Evolutionary conservation across 1,140 invertebrate species (phyloP).

Genomic region (Pissodes strobi): DNA sequence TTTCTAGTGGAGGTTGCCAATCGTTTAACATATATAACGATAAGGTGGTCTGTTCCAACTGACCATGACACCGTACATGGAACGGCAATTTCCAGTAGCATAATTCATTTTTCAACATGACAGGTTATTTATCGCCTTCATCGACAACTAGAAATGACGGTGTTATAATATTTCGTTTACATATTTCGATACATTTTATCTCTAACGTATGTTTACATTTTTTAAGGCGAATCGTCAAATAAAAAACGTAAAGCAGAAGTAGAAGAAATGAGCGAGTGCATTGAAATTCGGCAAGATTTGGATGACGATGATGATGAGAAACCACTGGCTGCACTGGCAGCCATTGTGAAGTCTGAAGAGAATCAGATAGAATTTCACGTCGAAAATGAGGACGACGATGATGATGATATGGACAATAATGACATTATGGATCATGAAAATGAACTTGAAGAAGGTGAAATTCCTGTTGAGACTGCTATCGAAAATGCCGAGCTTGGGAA

Average conservation of each 20-base stretch:
- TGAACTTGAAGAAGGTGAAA: conserved; percentile 8
- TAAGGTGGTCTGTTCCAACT: too few relatives aligned
- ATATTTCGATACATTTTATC: too few relatives aligned
- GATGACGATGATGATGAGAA: conserved; percentile 33
- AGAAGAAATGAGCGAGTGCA: conserved; percentile 11
- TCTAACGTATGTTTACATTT: too few relatives aligned
- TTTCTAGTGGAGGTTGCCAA: too few relatives aligned
- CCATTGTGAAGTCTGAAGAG: conserved; percentile 17
- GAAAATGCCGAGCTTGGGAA: neutral
- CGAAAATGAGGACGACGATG: conserved; percentile 13
- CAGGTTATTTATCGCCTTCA: too few relatives aligned
- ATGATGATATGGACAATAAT: conserved; percentile 19
- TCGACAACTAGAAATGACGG: too few relatives aligned
- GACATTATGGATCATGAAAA: conserved; percentile 15
- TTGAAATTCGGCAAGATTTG: conserved; percentile 21
- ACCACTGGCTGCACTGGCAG: conserved; percentile 12
- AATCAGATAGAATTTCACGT: neutral
- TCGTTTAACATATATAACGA: too few relatives aligned
- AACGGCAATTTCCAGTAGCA: too few relatives aligned
- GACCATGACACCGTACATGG: too few relatives aligned
- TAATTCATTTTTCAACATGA: too few relatives aligned
- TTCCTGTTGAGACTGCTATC: neutral
- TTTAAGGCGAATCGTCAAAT: neutral
- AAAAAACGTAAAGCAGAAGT: neutral
- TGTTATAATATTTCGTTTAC: too few relatives aligned